A percentile compares a stretch with the other conserved stretches of the same genome.
Conservation (phyloP, 1,140 invertebrate species). For the Zaprionus inermis region DNA sequence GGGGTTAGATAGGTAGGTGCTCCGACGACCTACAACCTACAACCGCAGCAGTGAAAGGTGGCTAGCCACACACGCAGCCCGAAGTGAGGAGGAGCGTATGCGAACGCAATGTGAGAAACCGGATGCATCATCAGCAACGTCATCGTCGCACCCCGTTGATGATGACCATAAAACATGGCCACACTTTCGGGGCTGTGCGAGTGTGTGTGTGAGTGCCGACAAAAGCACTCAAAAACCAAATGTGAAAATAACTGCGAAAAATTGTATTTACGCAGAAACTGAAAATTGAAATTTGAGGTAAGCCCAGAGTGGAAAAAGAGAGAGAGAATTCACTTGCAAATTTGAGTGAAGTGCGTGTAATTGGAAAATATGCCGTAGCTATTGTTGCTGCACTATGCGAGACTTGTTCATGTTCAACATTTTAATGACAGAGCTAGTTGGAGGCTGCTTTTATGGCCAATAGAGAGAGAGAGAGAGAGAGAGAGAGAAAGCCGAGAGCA, state of each 20-base stretch:
- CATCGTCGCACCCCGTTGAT: conserved; percentile 21
- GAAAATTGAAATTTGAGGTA: conserved; percentile 63
- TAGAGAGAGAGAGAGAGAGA: conserved; percentile 2
- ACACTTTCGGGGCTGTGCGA: conserved; percentile 23
- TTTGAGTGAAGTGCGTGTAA: conserved; percentile 41
- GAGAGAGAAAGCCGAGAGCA: conserved; percentile 33
- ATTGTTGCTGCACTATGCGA: neutral
- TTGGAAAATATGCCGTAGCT: conserved; percentile 26
- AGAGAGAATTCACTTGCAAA: conserved; percentile 1
- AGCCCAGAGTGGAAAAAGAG: neutral
- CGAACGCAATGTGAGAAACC: neutral
- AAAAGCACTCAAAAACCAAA: conserved; percentile 33
- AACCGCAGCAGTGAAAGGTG: conserved; percentile 66
- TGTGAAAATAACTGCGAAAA: conserved; percentile 44
- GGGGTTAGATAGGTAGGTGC: too few relatives aligned
- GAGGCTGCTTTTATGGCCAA: conserved; percentile 35
- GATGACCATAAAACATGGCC: conserved; percentile 44
- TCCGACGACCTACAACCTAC: neutral
- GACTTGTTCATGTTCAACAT: neutral
- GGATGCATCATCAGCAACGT: neutral
- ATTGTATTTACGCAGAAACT: conserved; percentile 39
- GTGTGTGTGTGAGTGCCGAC: neutral
- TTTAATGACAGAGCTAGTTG: neutral
- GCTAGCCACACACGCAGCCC: conserved; percentile 50
- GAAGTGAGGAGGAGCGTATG: neutral